Evolutionary conservation across 2,113 vertebrate genomes (phyloP).

Genomic region (Panurus biarmicus): DNA sequence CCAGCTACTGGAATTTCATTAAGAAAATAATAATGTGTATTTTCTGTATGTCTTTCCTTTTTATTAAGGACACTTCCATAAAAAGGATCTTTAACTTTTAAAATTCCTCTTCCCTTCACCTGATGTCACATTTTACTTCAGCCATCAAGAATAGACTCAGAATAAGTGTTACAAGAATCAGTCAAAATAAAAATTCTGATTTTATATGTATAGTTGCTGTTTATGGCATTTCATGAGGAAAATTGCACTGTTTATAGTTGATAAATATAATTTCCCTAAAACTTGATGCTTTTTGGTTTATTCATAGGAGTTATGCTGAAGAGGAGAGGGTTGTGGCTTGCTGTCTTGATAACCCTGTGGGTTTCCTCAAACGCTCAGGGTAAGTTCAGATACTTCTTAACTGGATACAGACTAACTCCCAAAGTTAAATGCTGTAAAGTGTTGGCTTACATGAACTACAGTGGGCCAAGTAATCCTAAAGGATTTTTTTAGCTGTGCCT

Average conservation of each 20-base stretch:
- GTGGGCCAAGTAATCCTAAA: background rate
- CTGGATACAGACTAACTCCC: background rate
- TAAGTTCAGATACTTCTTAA: constrained; percentile 50
- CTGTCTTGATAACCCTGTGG: constrained; percentile 70
- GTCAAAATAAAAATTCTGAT: background rate
- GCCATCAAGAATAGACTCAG: background rate
- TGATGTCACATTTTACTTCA: background rate
- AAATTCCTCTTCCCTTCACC: background rate
- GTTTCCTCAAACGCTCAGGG: constrained; percentile 74
- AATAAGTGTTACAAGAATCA: background rate
- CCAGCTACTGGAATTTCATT: background rate
- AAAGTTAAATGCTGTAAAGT: background rate
- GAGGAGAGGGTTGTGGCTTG: constrained; percentile 73
- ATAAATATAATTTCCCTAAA: background rate
- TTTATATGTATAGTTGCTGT: background rate
- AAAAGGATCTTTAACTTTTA: background rate
- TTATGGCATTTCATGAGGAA: background rate
- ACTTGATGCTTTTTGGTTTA: background rate
- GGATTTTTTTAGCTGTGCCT: background rate
- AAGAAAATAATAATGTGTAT: background rate
- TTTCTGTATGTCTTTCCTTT: background rate
- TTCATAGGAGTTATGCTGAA: constrained; percentile 77
- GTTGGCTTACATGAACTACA: background rate
- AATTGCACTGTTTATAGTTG: background rate
- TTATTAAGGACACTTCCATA: background rate